Evolutionary conservation across 2,113 vertebrate genomes (phyloP), one percentile per base, ranked within the genome.

Genomic region (Megaceryle maxima): DNA sequence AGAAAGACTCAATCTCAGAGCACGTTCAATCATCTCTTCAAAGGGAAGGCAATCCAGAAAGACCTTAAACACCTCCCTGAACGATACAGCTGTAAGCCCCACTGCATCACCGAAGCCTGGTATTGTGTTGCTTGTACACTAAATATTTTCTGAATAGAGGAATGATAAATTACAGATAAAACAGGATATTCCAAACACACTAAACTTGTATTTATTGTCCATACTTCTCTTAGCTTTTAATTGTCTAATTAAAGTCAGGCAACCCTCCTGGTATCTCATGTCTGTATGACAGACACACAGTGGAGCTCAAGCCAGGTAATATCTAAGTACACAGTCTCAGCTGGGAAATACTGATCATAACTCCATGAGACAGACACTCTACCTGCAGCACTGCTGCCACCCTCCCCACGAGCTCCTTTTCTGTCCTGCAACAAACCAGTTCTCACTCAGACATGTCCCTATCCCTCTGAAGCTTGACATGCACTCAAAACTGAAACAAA

Each of bases 361-460:
- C 11, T 29, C 33, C 37, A 29, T 1, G 4, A 68, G 33, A 77
- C 16, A 33, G 39, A 35, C 21, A 46, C 33, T 22, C 0, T 0
- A 69, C 50, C 33, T 41, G 68, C 55, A 55, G 28, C 35, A 55
- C 41, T 44, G 53, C 72, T 82, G 50, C 55, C 44, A 41, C n/a
- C 11, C 13, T 53, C 33, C 37, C 43, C 17, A 10, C 24, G 50
- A 25, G 6, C 20, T 20, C 7, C 6, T 69, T 3, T 41, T 17
- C 53, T 44, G 17, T 21, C 67, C 67, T 67, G 41, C 12, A 57
- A 48, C n/a, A 48, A 76, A 77, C 8, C 68, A 59, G n/a, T 14
- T 48, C 70, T 73, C 20, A 3, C 14, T 56, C 62, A 87, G 59
- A 22, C 29, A 28, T 2, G 4, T 17, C 20, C 13, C 14, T 55